Base-by-base conservation (phyloP, 1,140 invertebrate species). In the Thalassaphorura encarpata region DNA sequence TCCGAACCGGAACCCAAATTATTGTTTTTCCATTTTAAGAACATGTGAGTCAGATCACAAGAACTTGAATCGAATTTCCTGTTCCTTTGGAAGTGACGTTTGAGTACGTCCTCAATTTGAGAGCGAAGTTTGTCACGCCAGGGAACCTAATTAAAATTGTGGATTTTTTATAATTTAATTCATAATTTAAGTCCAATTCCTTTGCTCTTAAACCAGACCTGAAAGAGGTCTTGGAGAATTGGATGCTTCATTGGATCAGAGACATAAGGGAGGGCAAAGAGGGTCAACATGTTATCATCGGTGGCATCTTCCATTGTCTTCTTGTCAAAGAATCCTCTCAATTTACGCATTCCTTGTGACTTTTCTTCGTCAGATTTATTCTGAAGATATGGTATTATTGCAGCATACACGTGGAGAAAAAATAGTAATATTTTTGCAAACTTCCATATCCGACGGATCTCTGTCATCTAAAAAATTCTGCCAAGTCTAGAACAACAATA, bases 261-360 rank as follows among this genome's bases (percentile, higher is more conserved):
- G 3, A 63, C 58, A 42, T 58, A 63, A 19, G 62, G 62, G 21
- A 63, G 48, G 2, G 62, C 62, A 52, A 60, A 63, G 1, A 60
- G 31, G 23, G 58, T 43, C 16, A 57, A 26, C 56, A 58, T 54
- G 36, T 58, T 49, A 29, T 51, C 56, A 40, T 58, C 56, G 16
- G 43, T 52, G n/a, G 41, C 19, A 41, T 49, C 49, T 11, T 48
- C 49, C 24, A 51, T 29, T 1, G 54, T 31, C 42, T 54, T 54
- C 16, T 49, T 24, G 21, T 62, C 24, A 36, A 62, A 62, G 31
- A 31, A 58, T 2, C 40, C 27, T 8, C 49, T 16, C 8, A 58
- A 42, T 28, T 21, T 23, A 0, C 5, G 4, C 51, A 61, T 56
- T 16, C 53, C 24, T 5, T 40, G 26, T 1, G 21, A 33, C 23